These are phyloP conservation scores for Apostichopus parvimensis DNA, from an alignment of 35 echinoderm and acorn worm genomes.

Conservation along the genomic window DNA sequence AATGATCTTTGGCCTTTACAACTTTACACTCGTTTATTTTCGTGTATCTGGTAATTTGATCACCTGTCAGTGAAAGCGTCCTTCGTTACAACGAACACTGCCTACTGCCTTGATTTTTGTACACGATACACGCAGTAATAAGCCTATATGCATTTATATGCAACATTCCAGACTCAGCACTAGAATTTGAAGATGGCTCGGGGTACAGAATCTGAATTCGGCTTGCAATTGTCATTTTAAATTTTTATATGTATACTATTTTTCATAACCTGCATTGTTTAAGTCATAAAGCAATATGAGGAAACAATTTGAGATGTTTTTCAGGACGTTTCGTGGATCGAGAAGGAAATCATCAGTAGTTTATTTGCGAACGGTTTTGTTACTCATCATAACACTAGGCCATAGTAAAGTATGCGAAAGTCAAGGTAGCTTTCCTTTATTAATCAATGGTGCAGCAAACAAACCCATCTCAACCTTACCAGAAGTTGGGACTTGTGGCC, in stretches of 20 bases:
- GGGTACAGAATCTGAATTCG: too few relatives aligned
- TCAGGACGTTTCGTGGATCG: conserved; percentile 5
- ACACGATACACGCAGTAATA: too few relatives aligned
- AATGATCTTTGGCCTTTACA: too few relatives aligned
- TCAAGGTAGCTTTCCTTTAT: conserved; percentile 79
- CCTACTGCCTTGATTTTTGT: too few relatives aligned
- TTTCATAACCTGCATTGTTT: too few relatives aligned
- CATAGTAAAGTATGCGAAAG: conserved; percentile 16
- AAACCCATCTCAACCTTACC: conserved; percentile 80
- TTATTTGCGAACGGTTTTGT: conserved; percentile 14
- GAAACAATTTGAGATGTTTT: too few relatives aligned
- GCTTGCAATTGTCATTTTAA: too few relatives aligned
- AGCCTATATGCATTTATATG: too few relatives aligned
- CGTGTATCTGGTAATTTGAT: conserved; percentile 35
- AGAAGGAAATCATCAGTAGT: conserved; percentile 10
- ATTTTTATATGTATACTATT: too few relatives aligned
- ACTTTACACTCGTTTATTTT: background rate
- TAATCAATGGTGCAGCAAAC: conserved; percentile 82
- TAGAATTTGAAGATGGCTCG: too few relatives aligned
- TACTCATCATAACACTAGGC: conserved; percentile 32
- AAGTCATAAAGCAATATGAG: too few relatives aligned
- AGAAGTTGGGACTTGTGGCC: conserved; percentile 92
- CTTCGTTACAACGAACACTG: conserved; percentile 4
- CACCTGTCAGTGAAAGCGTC: conserved; percentile 22
- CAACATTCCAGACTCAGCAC: too few relatives aligned